A percentile compares a stretch with the other conserved stretches of the same genome.
phyloP scores from a whole-genome alignment of 2,888 invertebrate genomes.

The Melanophora roralis region DNA sequence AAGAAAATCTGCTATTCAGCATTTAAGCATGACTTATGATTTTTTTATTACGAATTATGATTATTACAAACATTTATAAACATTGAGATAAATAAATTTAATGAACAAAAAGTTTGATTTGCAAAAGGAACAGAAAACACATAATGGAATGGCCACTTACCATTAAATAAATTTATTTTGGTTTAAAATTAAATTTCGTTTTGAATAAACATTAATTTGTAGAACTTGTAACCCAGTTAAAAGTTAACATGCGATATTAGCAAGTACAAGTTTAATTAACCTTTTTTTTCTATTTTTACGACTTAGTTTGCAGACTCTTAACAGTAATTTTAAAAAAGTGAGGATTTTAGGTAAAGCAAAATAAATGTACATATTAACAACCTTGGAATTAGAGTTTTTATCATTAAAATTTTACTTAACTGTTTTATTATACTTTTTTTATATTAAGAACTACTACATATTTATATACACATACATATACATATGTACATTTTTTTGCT shows the following conservation, averaged over 20 bases:
- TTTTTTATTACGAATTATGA: constrained; percentile 12
- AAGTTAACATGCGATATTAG: background rate
- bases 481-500: background rate
- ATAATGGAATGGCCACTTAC: background rate
- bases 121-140: too few relatives aligned
- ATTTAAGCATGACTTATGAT: constrained; percentile 46
- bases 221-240: background rate
- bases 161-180: constrained; percentile 1
- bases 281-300: constrained; percentile 3
- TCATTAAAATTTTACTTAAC: background rate
- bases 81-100: too few relatives aligned
- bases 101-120: too few relatives aligned
- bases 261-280: constrained; percentile 13
- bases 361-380: too few relatives aligned
- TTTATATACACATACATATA: too few relatives aligned
- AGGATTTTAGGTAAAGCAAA: background rate
- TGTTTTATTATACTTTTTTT: background rate
- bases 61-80: constrained; percentile 10
- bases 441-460: too few relatives aligned
- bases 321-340: background rate
- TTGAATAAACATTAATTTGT: too few relatives aligned
- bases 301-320: background rate
- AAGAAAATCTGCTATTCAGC: constrained; percentile 47
- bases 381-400: constrained; percentile 20
- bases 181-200: too few relatives aligned